Evolutionary conservation across 53 echinoderm and acorn worm genomes (phyloP).

Genomic region (Echinometra lucunter): DNA sequence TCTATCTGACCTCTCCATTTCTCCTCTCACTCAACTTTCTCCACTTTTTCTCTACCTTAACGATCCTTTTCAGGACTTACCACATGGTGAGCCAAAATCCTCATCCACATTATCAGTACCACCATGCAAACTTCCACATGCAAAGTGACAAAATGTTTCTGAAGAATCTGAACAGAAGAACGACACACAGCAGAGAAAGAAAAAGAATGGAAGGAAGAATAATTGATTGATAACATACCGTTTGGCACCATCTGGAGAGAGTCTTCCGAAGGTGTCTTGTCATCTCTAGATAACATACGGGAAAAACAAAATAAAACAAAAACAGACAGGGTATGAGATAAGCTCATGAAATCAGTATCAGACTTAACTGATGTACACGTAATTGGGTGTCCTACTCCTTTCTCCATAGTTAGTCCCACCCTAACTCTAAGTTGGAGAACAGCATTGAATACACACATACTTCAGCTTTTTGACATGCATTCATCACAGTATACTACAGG

Average conservation of each 20-base stretch:
- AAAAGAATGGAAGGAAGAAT: not conserved
- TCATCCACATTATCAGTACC: too few species aligned
- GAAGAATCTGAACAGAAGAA: not conserved
- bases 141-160: not conserved
- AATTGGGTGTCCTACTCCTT: not conserved
- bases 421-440: not conserved
- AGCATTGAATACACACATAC: too few species aligned
- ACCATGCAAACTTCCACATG: too few species aligned
- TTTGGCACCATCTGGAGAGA: slow-evolving; percentile 31
- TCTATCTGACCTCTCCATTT: too few species aligned
- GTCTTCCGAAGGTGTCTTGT: slow-evolving; percentile 39
- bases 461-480: too few species aligned
- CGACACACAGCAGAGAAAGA: too few species aligned
- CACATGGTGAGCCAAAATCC: too few species aligned
- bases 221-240: slow-evolving; percentile 14
- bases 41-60: too few species aligned
- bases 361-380: not conserved
- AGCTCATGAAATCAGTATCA: not conserved
- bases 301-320: slow-evolving; percentile 4
- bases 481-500: too few species aligned
- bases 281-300: not conserved
- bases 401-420: not conserved
- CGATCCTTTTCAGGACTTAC: too few species aligned
- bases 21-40: too few species aligned
- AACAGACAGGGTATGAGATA: not conserved